Conservation (phyloP, 2,888 invertebrate species). For the Aphrophora alni region DNA sequence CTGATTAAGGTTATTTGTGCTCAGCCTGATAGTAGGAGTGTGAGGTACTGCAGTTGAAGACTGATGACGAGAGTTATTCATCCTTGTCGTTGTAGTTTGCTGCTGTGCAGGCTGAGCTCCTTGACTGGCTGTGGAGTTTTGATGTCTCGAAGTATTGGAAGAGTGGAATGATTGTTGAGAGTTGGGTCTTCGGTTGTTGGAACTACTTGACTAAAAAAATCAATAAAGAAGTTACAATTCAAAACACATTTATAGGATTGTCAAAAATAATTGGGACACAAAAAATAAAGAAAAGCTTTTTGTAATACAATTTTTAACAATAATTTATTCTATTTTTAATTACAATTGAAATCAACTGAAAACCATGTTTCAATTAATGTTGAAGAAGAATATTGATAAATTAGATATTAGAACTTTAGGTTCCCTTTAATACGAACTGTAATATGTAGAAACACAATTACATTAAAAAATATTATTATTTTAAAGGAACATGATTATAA, state of each 20-base stretch:
- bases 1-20: not conserved
- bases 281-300: not conserved
- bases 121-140: conserved; percentile 35
- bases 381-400: no score
- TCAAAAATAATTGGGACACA: not conserved
- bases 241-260: not conserved
- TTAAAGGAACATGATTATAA: no score
- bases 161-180: conserved; percentile 41
- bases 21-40: conserved; percentile 9
- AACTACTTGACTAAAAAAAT: conserved; percentile 39
- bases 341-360: no score
- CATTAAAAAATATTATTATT: no score
- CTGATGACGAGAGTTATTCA: not conserved
- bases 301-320: no score
- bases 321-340: no score
- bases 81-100: not conserved
- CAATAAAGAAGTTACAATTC: no score
- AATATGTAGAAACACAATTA: no score
- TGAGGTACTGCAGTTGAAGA: not conserved
- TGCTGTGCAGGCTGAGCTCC: conserved; percentile 17
- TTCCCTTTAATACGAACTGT: no score
- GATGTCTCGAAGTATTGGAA: conserved; percentile 29
- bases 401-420: no score
- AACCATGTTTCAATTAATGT: no score
- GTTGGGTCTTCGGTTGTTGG: conserved; percentile 33